Conservation (phyloP, 2,113 vertebrate genomes). For the Nyctereutes procyonoides region DNA sequence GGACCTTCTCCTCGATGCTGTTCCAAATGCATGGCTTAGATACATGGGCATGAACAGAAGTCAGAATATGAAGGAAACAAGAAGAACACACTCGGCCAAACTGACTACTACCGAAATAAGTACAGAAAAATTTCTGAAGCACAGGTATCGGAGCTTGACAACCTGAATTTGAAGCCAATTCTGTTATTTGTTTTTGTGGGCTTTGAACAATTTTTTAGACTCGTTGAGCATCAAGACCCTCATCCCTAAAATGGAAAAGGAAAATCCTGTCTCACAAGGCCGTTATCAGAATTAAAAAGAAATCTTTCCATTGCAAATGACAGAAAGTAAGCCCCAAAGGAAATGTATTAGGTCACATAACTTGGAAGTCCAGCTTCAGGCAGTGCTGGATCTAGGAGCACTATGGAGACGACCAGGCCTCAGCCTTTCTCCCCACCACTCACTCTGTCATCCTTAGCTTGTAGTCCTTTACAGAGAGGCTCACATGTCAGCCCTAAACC, state of each 20-base stretch:
- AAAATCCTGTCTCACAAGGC: background rate
- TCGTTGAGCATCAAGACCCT: background rate
- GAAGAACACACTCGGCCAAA: background rate
- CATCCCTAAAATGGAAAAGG: background rate
- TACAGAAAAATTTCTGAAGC: background rate
- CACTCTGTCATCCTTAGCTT: background rate
- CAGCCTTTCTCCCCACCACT: background rate
- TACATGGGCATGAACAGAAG: background rate
- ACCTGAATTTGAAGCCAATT: background rate
- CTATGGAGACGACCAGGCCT: background rate
- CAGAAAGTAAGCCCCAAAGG: background rate
- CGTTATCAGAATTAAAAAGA: background rate
- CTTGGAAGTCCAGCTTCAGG: background rate
- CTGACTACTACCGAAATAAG: background rate
- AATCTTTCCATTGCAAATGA: background rate
- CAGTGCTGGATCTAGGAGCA: background rate
- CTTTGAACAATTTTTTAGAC: slow-evolving; percentile 31
- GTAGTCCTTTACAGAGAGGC: background rate
- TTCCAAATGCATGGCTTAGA: background rate
- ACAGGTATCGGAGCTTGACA: background rate
- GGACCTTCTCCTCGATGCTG: background rate
- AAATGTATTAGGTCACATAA: background rate
- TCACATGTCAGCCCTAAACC: background rate
- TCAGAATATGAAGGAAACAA: background rate
- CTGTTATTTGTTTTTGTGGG: background rate